Base-by-base conservation (phyloP, 2,113 vertebrate genomes). In the Agelaius tricolor region DNA sequence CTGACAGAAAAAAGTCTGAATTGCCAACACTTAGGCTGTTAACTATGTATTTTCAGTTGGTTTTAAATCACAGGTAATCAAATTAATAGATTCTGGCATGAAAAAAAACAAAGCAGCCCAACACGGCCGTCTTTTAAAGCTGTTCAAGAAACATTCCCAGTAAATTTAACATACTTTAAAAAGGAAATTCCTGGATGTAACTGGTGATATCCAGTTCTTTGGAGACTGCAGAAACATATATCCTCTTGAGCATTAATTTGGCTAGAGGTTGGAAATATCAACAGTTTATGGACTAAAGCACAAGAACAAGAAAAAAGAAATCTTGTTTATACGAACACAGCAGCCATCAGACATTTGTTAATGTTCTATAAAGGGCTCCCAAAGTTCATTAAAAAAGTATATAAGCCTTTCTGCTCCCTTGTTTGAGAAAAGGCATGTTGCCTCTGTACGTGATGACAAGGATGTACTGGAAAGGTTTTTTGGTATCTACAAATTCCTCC, bases 321-420 rank as follows among this genome's bases (percentile, higher is more conserved):
- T 41, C 21, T 31, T 92, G 76, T 86, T 92, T 96, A 74, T 81
- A 89, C 6, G 8, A 92, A 81, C 46, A 68, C 0, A 1, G 80
- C 59, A 90, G 24, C 47, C 69, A 68, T 72, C 35, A 87, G 41
- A 72, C 33, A 44, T 84, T 81, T 78, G 24, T 87, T 88, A 81
- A 41, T 65, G 26, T 63, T 87, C 57, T 52, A n/a, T 21, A 84
- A 89, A 84, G 44, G 43, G 24, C 39, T 87, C 73, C 27, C 27
- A 81, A 86, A 77, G 57, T 93, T 90, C 77, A 90, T 93, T 71
- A 75, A 93, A 85, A 83, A 94, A 88, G 41, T 61, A 39, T 15
- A 65, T 28, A 59, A 84, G 51, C 18, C 13, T 75, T 90, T 59
- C 30, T 65, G 73, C 24, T 89, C 30, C 22, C 20, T 83, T 69